These are phyloP conservation scores for Porites lutea DNA, from an alignment of 64 coral and sea anemone species.

Conservation along the genomic window DNA sequence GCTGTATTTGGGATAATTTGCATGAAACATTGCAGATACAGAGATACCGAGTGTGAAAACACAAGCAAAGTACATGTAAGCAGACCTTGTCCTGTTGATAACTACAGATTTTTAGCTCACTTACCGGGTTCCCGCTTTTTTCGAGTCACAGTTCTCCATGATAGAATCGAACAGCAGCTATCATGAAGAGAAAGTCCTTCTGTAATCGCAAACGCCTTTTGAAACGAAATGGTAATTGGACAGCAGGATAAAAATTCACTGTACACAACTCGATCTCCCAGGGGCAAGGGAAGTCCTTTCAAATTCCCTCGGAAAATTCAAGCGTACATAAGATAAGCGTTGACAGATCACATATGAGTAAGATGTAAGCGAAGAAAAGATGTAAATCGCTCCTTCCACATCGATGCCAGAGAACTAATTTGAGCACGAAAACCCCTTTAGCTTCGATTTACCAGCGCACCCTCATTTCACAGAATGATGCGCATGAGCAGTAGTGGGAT, in stretches of 20 bases:
- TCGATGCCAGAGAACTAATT: neutral
- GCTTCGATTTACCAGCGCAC: slow-evolving; percentile 42
- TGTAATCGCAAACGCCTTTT: neutral
- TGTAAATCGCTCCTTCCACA: slow-evolving; percentile 18
- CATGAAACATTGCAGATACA: neutral
- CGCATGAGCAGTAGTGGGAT: neutral
- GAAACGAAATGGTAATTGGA: neutral
- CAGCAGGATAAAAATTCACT: neutral
- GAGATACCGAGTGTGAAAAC: too few species aligned
- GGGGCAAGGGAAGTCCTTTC: neutral
- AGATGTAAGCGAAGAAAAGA: neutral
- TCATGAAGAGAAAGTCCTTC: neutral
- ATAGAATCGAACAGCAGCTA: neutral
- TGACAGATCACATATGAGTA: neutral
- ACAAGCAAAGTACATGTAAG: too few species aligned
- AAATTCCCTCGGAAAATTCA: neutral
- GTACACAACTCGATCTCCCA: neutral
- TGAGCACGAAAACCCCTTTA: neutral
- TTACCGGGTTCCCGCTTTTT: slow-evolving; percentile 44
- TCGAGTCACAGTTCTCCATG: slow-evolving; percentile 46
- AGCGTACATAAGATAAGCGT: neutral
- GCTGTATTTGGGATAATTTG: neutral
- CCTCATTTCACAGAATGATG: neutral
- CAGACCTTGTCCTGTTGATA: neutral
- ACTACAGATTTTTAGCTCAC: neutral